A percentile compares a stretch with the other conserved stretches of the same genome.
These are phyloP conservation scores for Channa maculata DNA, from an alignment of 2,113 vertebrate genomes.

Conservation along the genomic window DNA sequence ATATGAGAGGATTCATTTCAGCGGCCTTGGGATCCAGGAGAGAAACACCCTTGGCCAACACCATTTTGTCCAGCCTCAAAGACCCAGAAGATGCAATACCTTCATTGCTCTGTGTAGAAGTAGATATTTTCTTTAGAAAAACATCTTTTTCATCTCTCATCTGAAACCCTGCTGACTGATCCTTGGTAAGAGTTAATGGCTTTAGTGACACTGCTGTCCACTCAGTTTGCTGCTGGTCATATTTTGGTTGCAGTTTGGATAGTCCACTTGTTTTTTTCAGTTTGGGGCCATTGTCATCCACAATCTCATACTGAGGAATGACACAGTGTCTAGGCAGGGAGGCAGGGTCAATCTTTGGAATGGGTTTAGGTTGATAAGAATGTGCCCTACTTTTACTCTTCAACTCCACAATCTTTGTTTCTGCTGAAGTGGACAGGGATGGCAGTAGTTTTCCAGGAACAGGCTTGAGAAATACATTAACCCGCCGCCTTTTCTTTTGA, in stretches of 20 bases:
- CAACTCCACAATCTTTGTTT: background rate
- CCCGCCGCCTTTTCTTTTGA: slow-evolving; percentile 1
- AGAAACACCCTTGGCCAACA: slow-evolving; percentile 78
- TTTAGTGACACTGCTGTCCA: background rate
- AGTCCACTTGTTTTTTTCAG: slow-evolving; percentile 13
- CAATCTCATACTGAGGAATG: slow-evolving; percentile 70
- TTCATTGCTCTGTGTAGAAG: background rate
- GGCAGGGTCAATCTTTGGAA: slow-evolving; percentile 38
- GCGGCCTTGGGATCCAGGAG: slow-evolving; percentile 34
- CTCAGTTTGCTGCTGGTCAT: slow-evolving; percentile 12
- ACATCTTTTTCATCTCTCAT: background rate
- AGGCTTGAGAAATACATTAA: background rate
- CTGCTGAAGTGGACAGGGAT: background rate
- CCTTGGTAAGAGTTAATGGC: slow-evolving; percentile 9
- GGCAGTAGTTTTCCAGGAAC: rapidly evolving
- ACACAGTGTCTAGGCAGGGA: slow-evolving; percentile 60
- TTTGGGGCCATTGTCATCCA: slow-evolving; percentile 27
- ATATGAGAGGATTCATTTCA: background rate
- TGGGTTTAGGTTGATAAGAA: background rate
- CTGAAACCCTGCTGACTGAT: slow-evolving; percentile 2
- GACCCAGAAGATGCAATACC: slow-evolving; percentile 6
- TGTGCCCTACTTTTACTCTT: background rate
- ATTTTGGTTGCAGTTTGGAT: slow-evolving; percentile 22
- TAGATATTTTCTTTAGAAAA: slow-evolving; percentile 1
- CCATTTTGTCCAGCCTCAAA: slow-evolving; percentile 65